These are phyloP conservation scores for Tokudaia tokunoshimensis DNA, from an alignment of 2,797 vertebrate species.

Conservation along the genomic window DNA sequence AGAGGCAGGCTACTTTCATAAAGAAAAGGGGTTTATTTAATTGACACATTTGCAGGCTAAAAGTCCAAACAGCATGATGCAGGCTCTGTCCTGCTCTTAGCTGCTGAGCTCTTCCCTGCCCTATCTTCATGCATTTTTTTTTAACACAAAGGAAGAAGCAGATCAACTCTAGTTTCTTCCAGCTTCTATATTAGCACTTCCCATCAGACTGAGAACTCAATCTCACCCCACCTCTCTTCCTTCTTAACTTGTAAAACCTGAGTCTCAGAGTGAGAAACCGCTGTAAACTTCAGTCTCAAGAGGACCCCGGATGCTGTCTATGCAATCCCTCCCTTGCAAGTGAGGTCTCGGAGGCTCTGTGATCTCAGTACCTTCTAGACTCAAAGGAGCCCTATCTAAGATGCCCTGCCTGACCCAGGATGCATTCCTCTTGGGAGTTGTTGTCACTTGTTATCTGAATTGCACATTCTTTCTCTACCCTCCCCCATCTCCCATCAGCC, in stretches of 20 bases:
- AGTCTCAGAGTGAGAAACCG: conserved; percentile 76
- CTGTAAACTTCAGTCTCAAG: conserved; percentile 18
- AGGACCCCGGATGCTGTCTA: conserved; percentile 71
- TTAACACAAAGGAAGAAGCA: conserved; percentile 67
- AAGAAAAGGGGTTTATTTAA: not conserved
- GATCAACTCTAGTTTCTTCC: conserved; percentile 73
- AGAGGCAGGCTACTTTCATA: not conserved
- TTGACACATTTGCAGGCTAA: not conserved
- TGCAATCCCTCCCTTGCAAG: not conserved
- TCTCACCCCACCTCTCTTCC: not conserved
- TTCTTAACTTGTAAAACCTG: conserved; percentile 76
- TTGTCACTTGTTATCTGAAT: conserved; percentile 39
- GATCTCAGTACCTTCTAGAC: not conserved
- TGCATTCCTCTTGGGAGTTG: not conserved
- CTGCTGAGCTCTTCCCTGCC: not conserved
- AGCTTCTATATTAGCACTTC: conserved; percentile 80
- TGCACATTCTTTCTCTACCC: conserved; percentile 69
- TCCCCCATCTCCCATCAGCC: not conserved
- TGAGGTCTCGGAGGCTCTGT: not conserved
- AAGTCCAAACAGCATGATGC: not conserved
- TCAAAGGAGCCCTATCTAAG: conserved; percentile 26
- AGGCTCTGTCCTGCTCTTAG: not conserved
- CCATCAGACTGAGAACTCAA: not conserved
- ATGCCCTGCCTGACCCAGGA: not conserved
- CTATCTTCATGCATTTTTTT: not conserved